Evolutionary conservation across 2,797 vertebrate genomes (phyloP), one percentile per base, ranked within the genome.

Genomic region (Anguilla pacifica): DNA sequence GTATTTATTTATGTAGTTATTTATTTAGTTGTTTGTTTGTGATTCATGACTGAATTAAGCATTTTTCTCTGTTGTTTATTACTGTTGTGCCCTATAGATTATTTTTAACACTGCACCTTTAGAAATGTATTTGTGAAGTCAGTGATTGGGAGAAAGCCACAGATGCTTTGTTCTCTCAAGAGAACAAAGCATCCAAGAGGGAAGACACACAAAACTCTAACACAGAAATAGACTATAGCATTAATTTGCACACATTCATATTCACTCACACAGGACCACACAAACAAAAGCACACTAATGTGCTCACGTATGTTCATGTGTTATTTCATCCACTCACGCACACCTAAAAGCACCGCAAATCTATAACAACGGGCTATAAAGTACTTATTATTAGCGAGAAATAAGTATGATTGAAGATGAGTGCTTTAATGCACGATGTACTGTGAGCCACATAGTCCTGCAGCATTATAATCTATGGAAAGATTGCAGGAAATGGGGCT

Each of bases 1-100:
- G 90, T 22, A 92, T 88, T 89, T 87, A 9, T 53, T 89, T 89
- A 59, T 92, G 87, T 88, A 57, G 86, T 6, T 84, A 51, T 77
- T 89, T 91, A 85, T 84, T 39, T 49, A 82, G 11, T 31, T 77
- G 6, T 77, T 53, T 81, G 28, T 22, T 86, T 86, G 39, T 64
- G 70, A 1, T 74, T 74, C 35, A 22, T 31, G 13, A 74, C 31
- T 74, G 70, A 31, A 31, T 31, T 28, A 74, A 39, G 13, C 15
- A 7, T 28, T 31, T 35, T 39, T 74, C 31, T 74, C 31, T 11
- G 17, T 35, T 74, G 1, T 35, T 28, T 74, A 35, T 74, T 74
- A 70, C 64, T 70, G 64, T 6, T 70, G n/a, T 28, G 64, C 6
- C 10, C 25, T 70, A 28, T 70, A 28, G 25, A 25, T n/a, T 70